phyloP scores from a whole-genome alignment of 2,888 invertebrate genomes.

The Drosophila neotestacea region DNA sequence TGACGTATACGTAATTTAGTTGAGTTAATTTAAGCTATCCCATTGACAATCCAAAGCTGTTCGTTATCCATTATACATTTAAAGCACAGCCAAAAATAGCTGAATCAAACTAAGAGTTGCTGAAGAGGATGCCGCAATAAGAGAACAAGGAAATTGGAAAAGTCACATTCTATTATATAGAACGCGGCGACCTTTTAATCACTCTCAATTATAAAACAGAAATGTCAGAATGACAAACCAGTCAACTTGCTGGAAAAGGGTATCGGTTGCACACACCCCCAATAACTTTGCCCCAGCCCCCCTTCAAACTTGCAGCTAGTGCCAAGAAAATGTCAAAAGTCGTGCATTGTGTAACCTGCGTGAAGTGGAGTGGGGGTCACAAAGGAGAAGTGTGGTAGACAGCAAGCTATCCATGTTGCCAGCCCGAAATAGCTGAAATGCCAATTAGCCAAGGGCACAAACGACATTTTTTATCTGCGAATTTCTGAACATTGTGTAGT shows the following conservation, averaged over 20 bases:
- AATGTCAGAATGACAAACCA: slow-evolving; percentile 61
- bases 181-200: slow-evolving; percentile 54
- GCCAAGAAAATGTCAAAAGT: slow-evolving; percentile 60
- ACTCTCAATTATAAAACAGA: slow-evolving; percentile 54
- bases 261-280: slow-evolving; percentile 9
- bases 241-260: slow-evolving; percentile 12
- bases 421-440: slow-evolving; percentile 15
- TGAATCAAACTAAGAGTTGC: neutral
- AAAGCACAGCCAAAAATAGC: slow-evolving; percentile 9
- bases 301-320: slow-evolving; percentile 15
- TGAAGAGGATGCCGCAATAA: neutral
- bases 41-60: neutral
- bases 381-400: slow-evolving; percentile 15
- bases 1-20: slow-evolving; percentile 26
- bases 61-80: slow-evolving; percentile 2
- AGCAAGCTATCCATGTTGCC: slow-evolving; percentile 1
- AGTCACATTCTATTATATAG: neutral
- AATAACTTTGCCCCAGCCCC: neutral
- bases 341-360: slow-evolving; percentile 49
- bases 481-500: neutral
- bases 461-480: neutral
- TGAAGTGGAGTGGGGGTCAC: slow-evolving; percentile 6
- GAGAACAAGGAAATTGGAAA: neutral
- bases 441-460: slow-evolving; percentile 29
- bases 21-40: neutral